Conservation (phyloP, 2,113 vertebrate genomes). For the Cardinalis cardinalis region DNA sequence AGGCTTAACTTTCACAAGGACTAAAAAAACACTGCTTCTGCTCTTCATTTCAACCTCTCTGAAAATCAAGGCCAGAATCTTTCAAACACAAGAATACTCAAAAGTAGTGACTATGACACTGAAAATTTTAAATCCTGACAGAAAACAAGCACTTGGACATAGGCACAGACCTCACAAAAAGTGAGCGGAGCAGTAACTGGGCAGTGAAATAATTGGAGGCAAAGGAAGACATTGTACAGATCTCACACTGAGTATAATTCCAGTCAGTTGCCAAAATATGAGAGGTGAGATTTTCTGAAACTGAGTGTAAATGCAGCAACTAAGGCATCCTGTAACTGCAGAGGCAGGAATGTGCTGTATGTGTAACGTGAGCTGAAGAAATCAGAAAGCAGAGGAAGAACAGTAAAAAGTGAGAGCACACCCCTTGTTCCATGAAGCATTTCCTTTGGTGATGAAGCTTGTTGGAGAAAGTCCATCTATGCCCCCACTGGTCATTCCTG, state of each 20-base stretch:
- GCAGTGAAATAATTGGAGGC: background rate
- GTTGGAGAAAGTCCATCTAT: background rate
- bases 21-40: slow-evolving; percentile 27
- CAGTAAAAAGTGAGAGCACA: background rate
- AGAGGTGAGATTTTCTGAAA: background rate
- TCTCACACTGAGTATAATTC: background rate
- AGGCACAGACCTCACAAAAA: background rate
- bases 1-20: background rate
- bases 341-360: background rate
- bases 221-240: background rate
- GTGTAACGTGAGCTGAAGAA: background rate
- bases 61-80: background rate
- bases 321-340: background rate
- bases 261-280: background rate
- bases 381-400: background rate
- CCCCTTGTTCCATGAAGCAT: background rate
- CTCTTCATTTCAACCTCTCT: slow-evolving; percentile 18
- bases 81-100: background rate
- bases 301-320: background rate
- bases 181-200: background rate
- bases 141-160: background rate
- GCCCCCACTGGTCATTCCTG: background rate
- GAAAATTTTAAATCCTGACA: background rate
- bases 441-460: background rate
- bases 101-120: background rate